phyloP scores from a whole-genome alignment of 2,797 vertebrate genomes.

The Salarias fasciatus region DNA sequence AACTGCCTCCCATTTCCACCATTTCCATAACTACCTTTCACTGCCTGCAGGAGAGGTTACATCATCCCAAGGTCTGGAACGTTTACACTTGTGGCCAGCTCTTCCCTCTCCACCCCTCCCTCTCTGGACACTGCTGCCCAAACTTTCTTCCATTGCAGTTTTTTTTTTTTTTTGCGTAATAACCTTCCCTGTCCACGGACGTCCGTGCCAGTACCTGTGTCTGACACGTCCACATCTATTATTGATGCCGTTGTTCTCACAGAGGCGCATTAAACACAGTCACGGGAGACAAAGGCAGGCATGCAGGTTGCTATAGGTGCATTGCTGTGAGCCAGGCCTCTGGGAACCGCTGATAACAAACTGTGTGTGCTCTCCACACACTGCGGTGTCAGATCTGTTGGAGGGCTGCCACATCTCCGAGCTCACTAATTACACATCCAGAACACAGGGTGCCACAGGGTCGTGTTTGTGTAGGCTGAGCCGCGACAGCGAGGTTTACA shows the following conservation, averaged over 20 bases:
- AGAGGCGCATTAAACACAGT: conserved; percentile 64
- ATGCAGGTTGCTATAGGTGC: conserved; percentile 73
- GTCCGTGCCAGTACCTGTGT: conserved; percentile 31
- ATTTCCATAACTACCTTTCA: conserved; percentile 21
- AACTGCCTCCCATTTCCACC: background rate
- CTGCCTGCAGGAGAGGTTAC: conserved; percentile 47
- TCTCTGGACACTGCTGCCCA: conserved; percentile 25
- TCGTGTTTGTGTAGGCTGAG: background rate
- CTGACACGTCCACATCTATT: conserved; percentile 70
- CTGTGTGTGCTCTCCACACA: conserved; percentile 40
- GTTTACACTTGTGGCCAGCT: conserved; percentile 51
- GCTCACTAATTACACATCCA: conserved; percentile 26
- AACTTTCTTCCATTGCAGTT: conserved; percentile 49
- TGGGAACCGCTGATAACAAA: conserved; percentile 76
- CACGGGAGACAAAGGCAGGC: conserved; percentile 64
- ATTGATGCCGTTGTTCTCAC: conserved; percentile 73
- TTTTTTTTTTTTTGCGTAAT: background rate
- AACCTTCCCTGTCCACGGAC: background rate
- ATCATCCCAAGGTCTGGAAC: conserved; percentile 56
- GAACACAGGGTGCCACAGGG: conserved; percentile 5
- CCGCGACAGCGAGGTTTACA: background rate
- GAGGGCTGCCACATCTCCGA: conserved; percentile 40
- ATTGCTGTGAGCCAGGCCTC: conserved; percentile 46
- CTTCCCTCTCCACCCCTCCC: conserved; percentile 36
- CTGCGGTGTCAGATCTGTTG: conserved; percentile 46